Conservation (phyloP, 92 coral and sea anemone species). For the Epizoanthus illoricatus region DNA sequence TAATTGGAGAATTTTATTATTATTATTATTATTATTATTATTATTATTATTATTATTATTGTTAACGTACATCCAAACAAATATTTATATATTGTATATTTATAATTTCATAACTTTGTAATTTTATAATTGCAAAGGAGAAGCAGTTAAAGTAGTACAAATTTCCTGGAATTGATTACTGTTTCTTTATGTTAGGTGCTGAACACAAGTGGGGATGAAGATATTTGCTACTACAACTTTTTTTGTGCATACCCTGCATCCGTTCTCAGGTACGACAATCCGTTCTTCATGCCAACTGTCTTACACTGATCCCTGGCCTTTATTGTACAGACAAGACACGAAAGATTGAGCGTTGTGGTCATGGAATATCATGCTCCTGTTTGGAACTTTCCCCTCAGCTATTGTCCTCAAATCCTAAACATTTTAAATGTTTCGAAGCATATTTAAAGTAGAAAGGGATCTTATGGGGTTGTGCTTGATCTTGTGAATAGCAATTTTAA, state of each 20-base stretch:
- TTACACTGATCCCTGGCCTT: background rate
- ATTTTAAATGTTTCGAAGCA: background rate
- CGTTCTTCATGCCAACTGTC: background rate
- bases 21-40: background rate
- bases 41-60: background rate
- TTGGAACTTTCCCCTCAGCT: background rate
- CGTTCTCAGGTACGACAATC: constrained; percentile 60
- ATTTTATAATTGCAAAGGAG: background rate
- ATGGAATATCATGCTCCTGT: too few species aligned
- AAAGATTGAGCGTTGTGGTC: background rate
- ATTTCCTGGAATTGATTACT: too few species aligned
- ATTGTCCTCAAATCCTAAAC: background rate
- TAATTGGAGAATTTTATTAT: too few species aligned
- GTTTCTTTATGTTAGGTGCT: constrained; percentile 59
- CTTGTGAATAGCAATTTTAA: too few species aligned
- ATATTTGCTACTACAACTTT: constrained; percentile 94
- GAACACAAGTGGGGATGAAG: constrained; percentile 90
- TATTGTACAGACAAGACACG: background rate
- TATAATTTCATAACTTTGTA: background rate
- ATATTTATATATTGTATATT: background rate
- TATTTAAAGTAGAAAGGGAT: too few species aligned
- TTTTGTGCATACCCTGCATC: constrained; percentile 92
- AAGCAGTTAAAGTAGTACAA: too few species aligned
- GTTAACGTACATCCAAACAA: too few species aligned
- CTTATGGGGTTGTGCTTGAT: too few species aligned